phyloP scores from a whole-genome alignment of 2,797 vertebrate species.

The Eidolon dupreanum region DNA sequence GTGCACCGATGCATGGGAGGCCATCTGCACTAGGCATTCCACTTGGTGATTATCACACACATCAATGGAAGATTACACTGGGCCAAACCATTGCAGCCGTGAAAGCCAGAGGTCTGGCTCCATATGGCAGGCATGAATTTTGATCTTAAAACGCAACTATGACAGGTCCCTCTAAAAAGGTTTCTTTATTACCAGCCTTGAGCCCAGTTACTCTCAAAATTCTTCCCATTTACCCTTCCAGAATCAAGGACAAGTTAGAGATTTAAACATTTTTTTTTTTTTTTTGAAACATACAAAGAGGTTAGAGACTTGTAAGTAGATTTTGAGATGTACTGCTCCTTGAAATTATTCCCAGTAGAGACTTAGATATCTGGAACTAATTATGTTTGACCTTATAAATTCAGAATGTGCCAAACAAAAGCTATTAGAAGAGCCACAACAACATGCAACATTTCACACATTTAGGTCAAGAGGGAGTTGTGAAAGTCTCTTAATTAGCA shows the following conservation, averaged over 20 bases:
- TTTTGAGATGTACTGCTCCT: slow-evolving; percentile 35
- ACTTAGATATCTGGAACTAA: background rate
- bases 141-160: slow-evolving; percentile 34
- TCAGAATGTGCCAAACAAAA: slow-evolving; percentile 64
- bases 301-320: background rate
- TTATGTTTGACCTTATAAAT: slow-evolving; percentile 62
- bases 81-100: slow-evolving; percentile 17
- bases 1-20: slow-evolving; percentile 40
- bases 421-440: slow-evolving; percentile 52
- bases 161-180: background rate
- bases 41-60: slow-evolving; percentile 51
- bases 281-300: slow-evolving; percentile 44
- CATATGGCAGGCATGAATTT: background rate
- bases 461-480: slow-evolving; percentile 60
- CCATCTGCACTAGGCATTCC: slow-evolving; percentile 59
- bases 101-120: slow-evolving; percentile 40
- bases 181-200: background rate
- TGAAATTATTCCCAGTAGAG: slow-evolving; percentile 35
- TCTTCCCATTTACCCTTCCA: background rate
- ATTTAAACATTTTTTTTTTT: background rate
- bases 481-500: slow-evolving; percentile 40
- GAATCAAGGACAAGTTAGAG: slow-evolving; percentile 23
- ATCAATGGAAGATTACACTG: slow-evolving; percentile 17
- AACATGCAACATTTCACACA: slow-evolving; percentile 54
- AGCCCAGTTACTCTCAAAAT: background rate